Evolutionary conservation across 2,888 invertebrate genomes (phyloP), one percentile per base, ranked within the genome.

Genomic region (Tiphia femorata): DNA sequence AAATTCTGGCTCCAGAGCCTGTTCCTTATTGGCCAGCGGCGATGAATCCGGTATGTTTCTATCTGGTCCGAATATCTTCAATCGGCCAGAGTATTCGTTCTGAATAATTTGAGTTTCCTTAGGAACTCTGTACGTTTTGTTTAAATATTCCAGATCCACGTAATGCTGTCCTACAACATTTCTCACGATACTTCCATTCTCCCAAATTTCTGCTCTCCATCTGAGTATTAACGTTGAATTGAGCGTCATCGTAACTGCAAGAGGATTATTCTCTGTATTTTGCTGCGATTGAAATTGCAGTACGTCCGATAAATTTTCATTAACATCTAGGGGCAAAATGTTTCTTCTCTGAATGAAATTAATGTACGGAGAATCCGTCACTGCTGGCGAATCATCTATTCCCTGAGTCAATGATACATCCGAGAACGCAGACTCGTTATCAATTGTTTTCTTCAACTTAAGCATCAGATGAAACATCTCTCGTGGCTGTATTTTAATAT

Each of bases 151-250:
- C 54, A 92, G 77, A 73, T 88, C 88, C 14, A 91, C 80, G 72
- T 89, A 89, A 74, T 90, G 91, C 71, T 93, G 93, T 0, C 93
- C 93, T 44, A 89, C 81, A 7, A 89, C 88, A 4, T 86, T 83
- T 52, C 87, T 85, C 35, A 86, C 87, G 27, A 84, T 80, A 25
- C 85, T 87, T 6, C 84, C 85, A 64, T 85, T 87, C 69, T 90
- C 88, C 14, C 85, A 82, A 6, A 87, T 80, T 53, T 85, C 83
- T 0, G 88, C 88, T 71, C 84, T 86, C 89, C 89, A 89, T 60
- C 79, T 76, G 5, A 84, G 56, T 44, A 84, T 80, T 44, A 85
- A 62, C 10, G 79, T 79, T 0, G 83, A 80, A 63, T 81, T 73
- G 19, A 84, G 55, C 41, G 76, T 75, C 59, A 80, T 66, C 1